Conservation (phyloP, 1,140 invertebrate species). For the Sitodiplosis mosellana region DNA sequence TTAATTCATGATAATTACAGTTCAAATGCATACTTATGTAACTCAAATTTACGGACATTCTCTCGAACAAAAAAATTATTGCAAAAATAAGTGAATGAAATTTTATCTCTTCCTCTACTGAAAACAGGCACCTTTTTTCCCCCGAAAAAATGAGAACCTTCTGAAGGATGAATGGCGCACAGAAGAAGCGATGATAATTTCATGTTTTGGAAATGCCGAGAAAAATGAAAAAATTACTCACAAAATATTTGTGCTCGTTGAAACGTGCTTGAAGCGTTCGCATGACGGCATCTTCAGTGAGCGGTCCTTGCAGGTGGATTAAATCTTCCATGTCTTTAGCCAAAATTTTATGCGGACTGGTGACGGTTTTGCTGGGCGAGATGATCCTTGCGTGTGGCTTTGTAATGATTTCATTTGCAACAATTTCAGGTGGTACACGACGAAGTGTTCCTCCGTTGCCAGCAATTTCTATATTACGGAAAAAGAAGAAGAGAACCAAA, state of each 20-base stretch:
- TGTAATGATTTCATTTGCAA: background rate
- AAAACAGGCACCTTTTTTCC: no score
- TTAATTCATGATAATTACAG: no score
- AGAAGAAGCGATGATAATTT: background rate
- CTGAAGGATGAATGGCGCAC: background rate
- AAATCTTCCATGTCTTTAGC: slow-evolving; percentile 55
- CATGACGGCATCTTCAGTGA: slow-evolving; percentile 85
- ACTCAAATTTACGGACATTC: slow-evolving; percentile 6
- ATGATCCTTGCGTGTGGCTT: background rate
- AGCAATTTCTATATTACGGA: no score
- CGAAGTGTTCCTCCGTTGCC: background rate
- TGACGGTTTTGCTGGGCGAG: background rate
- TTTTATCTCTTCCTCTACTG: slow-evolving; percentile 10
- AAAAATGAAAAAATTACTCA: slow-evolving; percentile 34
- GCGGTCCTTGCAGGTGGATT: slow-evolving; percentile 74
- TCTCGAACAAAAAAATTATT: slow-evolving; percentile 9
- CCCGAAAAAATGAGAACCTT: background rate
- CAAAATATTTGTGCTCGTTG: slow-evolving; percentile 68
- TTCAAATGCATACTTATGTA: no score
- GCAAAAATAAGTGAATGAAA: slow-evolving; percentile 14
- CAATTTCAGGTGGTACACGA: background rate
- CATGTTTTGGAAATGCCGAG: background rate
- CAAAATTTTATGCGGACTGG: background rate
- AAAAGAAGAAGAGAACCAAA: no score
- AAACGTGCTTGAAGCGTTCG: slow-evolving; percentile 78